These are phyloP conservation scores for Toxotes lorentzi DNA, from an alignment of 2,797 vertebrate species.

Conservation along the genomic window DNA sequence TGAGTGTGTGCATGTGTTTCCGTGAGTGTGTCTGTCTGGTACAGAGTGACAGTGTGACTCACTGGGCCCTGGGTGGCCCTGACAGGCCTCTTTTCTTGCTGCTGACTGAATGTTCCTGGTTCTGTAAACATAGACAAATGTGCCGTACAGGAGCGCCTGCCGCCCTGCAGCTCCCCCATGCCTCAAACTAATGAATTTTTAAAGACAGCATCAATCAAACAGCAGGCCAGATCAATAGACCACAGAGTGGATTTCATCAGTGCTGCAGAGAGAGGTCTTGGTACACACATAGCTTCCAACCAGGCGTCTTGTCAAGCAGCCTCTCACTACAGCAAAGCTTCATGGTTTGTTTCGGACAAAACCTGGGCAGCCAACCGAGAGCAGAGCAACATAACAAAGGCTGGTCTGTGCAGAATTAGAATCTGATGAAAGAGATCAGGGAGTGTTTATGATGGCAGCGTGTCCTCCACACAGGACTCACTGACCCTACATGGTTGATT, in stretches of 20 bases:
- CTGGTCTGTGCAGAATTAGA: slow-evolving; percentile 15
- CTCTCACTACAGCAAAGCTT: slow-evolving; percentile 26
- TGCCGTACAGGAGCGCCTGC: slow-evolving; percentile 66
- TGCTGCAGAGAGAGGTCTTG: slow-evolving; percentile 25
- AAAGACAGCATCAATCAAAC: slow-evolving; percentile 85
- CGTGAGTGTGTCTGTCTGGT: slow-evolving; percentile 10
- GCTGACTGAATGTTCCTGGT: slow-evolving; percentile 65
- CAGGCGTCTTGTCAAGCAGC: slow-evolving; percentile 30
- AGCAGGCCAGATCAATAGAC: slow-evolving; percentile 80
- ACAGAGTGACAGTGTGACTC: slow-evolving; percentile 52
- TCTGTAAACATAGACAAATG: slow-evolving; percentile 82
- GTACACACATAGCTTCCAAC: slow-evolving; percentile 48
- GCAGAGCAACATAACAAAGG: slow-evolving; percentile 9
- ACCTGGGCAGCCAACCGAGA: slow-evolving; percentile 10
- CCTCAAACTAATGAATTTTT: slow-evolving; percentile 84
- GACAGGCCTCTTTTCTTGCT: slow-evolving; percentile 52
- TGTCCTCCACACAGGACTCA: slow-evolving; percentile 28
- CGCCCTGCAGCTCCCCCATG: slow-evolving; percentile 64
- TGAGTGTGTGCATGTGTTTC: slow-evolving; percentile 3
- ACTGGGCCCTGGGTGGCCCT: slow-evolving; percentile 36
- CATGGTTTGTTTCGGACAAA: slow-evolving; percentile 7
- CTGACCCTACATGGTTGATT: slow-evolving; percentile 44
- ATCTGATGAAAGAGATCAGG: slow-evolving; percentile 35
- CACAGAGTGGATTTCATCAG: slow-evolving; percentile 76
- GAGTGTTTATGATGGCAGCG: slow-evolving; percentile 8